Evolutionary conservation across 2,888 invertebrate genomes (phyloP).

Genomic region (Theretra japonica): DNA sequence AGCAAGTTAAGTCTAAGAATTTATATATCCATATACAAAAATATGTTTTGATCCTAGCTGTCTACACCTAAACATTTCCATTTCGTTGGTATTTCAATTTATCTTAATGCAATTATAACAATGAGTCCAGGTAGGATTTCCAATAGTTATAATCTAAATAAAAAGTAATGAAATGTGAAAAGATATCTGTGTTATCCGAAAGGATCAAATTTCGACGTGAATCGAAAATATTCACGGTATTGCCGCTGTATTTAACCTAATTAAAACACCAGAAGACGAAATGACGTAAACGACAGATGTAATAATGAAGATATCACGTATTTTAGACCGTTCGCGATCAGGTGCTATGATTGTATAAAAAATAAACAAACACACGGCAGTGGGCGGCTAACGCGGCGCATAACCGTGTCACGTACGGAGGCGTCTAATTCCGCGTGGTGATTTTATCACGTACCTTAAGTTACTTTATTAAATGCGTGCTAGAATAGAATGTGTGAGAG

Average conservation of each 20-base stretch:
- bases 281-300: too few species aligned
- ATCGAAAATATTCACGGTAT: too few species aligned
- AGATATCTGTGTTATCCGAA: too few species aligned
- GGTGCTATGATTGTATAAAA: neutral
- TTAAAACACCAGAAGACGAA: too few species aligned
- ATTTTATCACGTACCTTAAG: constrained; percentile 52
- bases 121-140: too few species aligned
- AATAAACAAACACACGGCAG: constrained; percentile 47
- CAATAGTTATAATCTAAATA: too few species aligned
- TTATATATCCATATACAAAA: too few species aligned
- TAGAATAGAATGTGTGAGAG: constrained; percentile 59
- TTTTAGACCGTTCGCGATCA: neutral
- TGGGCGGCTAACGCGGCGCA: constrained; percentile 41
- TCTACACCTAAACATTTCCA: neutral
- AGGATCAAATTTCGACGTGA: too few species aligned
- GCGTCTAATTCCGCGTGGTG: constrained; percentile 48
- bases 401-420: constrained; percentile 53
- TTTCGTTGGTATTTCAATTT: neutral
- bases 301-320: neutral
- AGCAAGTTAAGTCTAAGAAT: too few species aligned
- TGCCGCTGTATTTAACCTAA: too few species aligned
- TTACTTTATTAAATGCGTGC: constrained; percentile 54
- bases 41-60: neutral
- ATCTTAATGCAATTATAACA: too few species aligned
- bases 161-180: too few species aligned